Percentiles rank a stretch among this genome's conserved stretches.
These are phyloP conservation scores for Martes martes DNA, from an alignment of 2,113 vertebrate species.

Conservation along the genomic window DNA sequence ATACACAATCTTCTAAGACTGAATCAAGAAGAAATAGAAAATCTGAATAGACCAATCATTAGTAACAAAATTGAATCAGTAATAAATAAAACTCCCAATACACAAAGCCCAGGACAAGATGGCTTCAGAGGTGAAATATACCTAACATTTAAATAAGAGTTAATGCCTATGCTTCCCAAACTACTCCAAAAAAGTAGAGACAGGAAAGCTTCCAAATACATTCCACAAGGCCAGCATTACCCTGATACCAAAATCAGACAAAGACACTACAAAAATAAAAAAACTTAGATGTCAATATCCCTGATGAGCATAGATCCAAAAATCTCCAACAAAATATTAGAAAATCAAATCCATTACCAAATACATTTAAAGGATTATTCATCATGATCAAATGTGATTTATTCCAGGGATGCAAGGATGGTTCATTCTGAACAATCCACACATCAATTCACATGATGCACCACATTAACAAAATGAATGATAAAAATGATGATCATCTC, in stretches of 20 bases:
- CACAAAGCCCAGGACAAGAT: neutral
- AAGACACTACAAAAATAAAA: neutral
- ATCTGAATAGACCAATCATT: neutral
- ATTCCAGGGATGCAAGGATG: neutral
- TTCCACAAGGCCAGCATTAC: neutral
- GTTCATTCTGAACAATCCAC: neutral
- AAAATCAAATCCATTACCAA: neutral
- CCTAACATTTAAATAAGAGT: neutral
- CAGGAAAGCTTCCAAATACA: neutral
- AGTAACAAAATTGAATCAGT: neutral
- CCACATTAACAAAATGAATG: neutral
- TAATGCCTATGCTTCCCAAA: neutral
- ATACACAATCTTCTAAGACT: neutral
- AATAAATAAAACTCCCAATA: neutral
- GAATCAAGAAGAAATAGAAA: neutral
- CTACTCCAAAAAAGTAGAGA: neutral
- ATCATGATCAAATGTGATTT: neutral
- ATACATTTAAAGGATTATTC: neutral
- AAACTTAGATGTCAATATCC: neutral
- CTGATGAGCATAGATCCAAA: neutral
- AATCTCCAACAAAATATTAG: neutral
- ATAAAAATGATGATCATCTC: neutral
- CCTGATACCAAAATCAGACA: neutral
- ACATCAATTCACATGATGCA: neutral
- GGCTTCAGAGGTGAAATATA: neutral